Base-by-base conservation (phyloP, 2,888 invertebrate genomes). In the Cepaea hortensis region DNA sequence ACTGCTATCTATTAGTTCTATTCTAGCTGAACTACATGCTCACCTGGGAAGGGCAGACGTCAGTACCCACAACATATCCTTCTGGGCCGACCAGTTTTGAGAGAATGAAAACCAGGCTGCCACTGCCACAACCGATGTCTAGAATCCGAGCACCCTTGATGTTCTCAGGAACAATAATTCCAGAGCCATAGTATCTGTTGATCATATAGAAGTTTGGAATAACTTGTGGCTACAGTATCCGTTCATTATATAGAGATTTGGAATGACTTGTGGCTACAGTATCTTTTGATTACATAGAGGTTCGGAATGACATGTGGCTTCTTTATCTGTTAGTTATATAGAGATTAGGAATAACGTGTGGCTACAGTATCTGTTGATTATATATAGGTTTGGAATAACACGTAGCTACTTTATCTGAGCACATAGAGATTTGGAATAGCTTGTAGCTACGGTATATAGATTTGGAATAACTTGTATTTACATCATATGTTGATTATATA, bases 131-230 rank as follows among this genome's bases (percentile, higher is more conserved):
- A 35, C 92, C 92, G 65, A 92, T 87, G 86, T 92, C 92, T 13
- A 92, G 87, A 20, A 92, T 88, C 20, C 87, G 86, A n/a, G 85
- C 87, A 1, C 90, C 90, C 68, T 89, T 87, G 11, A 91, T 79
- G 55, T 88, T 87, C 76, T 90, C 91, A 3, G 91, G 91, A 20
- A 91, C 82, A n/a, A 90, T 87, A 6, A 90, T 81, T 7, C 91
- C 91, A 68, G 91, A 90, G 9, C 92, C 92, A 77, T 91, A 91
- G 81, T 91, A 91, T 80, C 91, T 92, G 87, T 7, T 75, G n/a
- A 20, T 20, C 35, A 72, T 18, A 55, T 70, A 79, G n/a, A 84
- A 35, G 18, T 75, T 15, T 5, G 11, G 48, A 46, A 48, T 75
- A 35, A 3, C 35, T 1, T 35, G 35, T 35, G 35, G 9, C 92